Conservation (phyloP, 2,797 vertebrate genomes). For the Tauraco hartlaubi region DNA sequence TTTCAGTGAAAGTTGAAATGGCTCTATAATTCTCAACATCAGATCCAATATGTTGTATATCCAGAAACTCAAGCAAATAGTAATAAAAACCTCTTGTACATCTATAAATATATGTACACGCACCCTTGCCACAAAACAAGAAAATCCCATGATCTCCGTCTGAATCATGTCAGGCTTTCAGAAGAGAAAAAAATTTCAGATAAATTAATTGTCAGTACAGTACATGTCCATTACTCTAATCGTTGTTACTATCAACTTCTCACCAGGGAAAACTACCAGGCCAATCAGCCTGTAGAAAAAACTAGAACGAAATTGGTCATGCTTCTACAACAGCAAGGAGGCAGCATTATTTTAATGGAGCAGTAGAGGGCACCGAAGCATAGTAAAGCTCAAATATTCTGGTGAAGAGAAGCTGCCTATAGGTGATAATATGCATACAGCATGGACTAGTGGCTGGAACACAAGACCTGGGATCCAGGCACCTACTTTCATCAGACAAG, state of each 20-base stretch:
- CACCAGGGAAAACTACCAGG: not conserved
- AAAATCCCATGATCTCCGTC: not conserved
- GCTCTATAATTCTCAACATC: not conserved
- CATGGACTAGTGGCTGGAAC: not conserved
- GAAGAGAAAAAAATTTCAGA: not conserved
- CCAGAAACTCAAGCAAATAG: not conserved
- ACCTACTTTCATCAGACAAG: not conserved
- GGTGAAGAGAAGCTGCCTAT: not conserved
- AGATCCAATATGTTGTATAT: not conserved
- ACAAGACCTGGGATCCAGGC: not conserved
- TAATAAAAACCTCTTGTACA: not conserved
- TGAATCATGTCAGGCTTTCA: not conserved
- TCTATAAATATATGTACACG: too few relatives aligned
- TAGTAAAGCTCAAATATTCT: constrained; percentile 26
- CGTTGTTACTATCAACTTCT: not conserved
- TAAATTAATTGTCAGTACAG: not conserved
- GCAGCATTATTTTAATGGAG: constrained; percentile 47
- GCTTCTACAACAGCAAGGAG: not conserved
- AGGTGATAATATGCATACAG: not conserved
- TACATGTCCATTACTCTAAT: not conserved
- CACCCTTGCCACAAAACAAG: not conserved
- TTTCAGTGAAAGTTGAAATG: not conserved
- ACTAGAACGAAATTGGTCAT: not conserved
- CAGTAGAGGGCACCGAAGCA: constrained; percentile 69
- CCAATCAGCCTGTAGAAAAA: not conserved